Base-by-base conservation (phyloP, 2,113 vertebrate genomes). In the Peucedramus taeniatus region DNA sequence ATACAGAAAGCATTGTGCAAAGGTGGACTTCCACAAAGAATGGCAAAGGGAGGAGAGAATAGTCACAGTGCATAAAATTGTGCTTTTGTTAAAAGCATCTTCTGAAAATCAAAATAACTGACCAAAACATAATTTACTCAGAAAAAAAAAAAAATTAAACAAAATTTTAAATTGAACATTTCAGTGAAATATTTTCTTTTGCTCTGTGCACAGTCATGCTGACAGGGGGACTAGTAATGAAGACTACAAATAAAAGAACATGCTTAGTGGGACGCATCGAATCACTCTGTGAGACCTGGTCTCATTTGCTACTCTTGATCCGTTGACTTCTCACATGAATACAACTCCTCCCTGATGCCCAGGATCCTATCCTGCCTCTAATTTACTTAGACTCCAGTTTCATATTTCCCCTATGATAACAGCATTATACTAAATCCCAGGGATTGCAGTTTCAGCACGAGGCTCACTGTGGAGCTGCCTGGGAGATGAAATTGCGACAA, bases 341-440 rank as follows among this genome's bases (percentile, higher is more conserved):
- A 53, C 33, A 77, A 51, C n/a, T 83, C 60, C 71, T 86, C 2
- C 0, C 35, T 39, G 14, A 35, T 40, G 33, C 54, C 68, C 53
- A 81, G 71, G 68, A 90, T 78, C 49, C 65, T 78, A 27, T 75
- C 2, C 0, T 2, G 1, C 20, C 70, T 92, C 72, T 93, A 86
- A 96, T 90, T 96, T 90, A 93, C 57, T 64, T 64, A 50, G 72
- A 70, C n/a, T 75, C 14, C 1, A 4, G 7, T 83, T 80, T 92
- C 60, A 24, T 68, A 86, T 83, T 86, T 88, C 35, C 19, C 23
- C 49, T 75, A 12, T 60, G 85, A 40, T 57, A 78, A 64, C 22
- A 75, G 72, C 35, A 71, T 90, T 87, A 28, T 27, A 74, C 37
- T 59, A 94, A 94, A 95, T 81, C 51, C 51, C 59, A 51, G 60